Base-by-base conservation (phyloP, 2,888 invertebrate genomes). In the Agrilus cyanescens region DNA sequence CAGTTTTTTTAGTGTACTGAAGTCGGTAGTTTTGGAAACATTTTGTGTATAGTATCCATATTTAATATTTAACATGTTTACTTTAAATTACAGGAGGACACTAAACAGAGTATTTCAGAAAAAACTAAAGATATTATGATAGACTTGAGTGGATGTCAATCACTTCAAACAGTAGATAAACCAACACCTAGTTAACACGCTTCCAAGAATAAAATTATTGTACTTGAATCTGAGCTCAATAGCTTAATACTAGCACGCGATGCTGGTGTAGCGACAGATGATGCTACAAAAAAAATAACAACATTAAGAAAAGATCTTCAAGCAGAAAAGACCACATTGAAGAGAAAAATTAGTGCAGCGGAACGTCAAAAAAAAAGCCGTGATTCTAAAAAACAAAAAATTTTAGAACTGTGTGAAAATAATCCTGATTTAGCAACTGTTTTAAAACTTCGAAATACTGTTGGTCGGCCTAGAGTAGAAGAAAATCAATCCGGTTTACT, bases 371-470 rank as follows among this genome's bases (percentile, higher is more conserved):
- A 38, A 38, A 34, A 38, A 38, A 38, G 38, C 12, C 38, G 38
- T 38, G 31, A 38, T 38, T 38, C n/a, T 38, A 38, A 38, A 38
- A 38, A 32, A 32, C 38, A n/a, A 38, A 38, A 38, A 38, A 38
- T 38, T 30, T 12, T 30, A 38, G 38, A 38, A 38, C 38, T 38
- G 12, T 38, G 38, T 13, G 30, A 37, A 37, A 37, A 34, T n/a
- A 37, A 37, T 37, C 8, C 37, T 13, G 37, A 37, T 37, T 37
- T 37, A 37, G 37, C 37, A 8, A 10, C 15, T n/a, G 37, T 20
- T 37, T 13, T 37, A 37, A 37, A 37, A 37, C 37, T 37, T 10
- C 37, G 37, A 37, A 13, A 37, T 37, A 37, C 37, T 37, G n/a
- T 34, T 34, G 35, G 35, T 34, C 35, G 35, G 35, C n/a, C 8